phyloP scores from a whole-genome alignment of 2,888 invertebrate genomes.

The Suillia variegata region DNA sequence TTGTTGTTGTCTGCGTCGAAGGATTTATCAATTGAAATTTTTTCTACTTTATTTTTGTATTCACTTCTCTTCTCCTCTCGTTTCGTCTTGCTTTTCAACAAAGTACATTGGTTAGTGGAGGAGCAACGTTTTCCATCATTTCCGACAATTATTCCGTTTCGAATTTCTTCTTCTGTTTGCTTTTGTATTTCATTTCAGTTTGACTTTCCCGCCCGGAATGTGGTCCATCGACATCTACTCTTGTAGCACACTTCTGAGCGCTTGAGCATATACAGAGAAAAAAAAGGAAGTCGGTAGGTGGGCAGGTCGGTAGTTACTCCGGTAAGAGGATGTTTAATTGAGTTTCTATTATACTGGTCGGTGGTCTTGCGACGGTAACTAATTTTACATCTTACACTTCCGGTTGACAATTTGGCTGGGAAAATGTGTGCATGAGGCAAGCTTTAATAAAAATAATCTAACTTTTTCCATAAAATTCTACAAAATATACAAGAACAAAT shows the following conservation, averaged over 20 bases:
- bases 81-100: not conserved
- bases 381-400: not conserved
- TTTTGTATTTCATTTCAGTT: not conserved
- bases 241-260: too few species aligned
- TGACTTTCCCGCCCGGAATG: too few species aligned
- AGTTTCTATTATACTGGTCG: not conserved
- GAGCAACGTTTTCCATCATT: not conserved
- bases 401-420: not conserved
- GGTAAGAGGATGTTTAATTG: not conserved
- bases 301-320: not conserved
- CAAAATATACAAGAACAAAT: too few species aligned
- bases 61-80: not conserved
- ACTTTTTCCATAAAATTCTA: too few species aligned
- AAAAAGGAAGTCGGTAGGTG: not conserved
- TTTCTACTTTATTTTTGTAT: not conserved
- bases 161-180: not conserved
- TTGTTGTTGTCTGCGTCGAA: not conserved
- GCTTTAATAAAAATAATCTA: not conserved
- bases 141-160: not conserved
- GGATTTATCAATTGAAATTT: slow-evolving; percentile 1
- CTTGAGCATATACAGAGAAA: too few species aligned
- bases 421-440: not conserved
- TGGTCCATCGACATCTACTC: too few species aligned
- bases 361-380: not conserved
- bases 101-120: too few species aligned